Percentiles rank a stretch among this genome's conserved stretches.
Evolutionary conservation across 1,140 invertebrate genomes (phyloP).

Genomic region (Wasmannia auropunctata): DNA sequence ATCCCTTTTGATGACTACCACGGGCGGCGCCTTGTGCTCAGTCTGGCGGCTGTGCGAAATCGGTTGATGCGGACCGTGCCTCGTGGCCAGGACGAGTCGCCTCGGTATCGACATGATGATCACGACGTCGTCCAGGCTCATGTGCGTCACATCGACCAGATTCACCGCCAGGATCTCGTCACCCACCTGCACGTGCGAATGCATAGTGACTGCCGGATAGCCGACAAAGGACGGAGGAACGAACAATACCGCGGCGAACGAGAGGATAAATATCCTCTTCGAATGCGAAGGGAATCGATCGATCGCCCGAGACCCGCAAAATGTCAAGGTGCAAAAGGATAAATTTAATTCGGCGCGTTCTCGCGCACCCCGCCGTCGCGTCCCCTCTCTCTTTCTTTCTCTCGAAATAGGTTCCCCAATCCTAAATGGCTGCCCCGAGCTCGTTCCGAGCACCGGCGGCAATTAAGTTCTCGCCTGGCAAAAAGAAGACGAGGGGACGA

Average conservation of each 20-base stretch:
- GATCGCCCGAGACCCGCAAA: conserved; percentile 33
- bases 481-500: conserved; percentile 11
- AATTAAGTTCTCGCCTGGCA: conserved; percentile 36
- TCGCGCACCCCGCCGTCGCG: not conserved
- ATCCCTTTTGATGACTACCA: conserved; percentile 97
- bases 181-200: conserved; percentile 89
- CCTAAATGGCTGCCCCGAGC: conserved; percentile 12
- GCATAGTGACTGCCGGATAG: conserved; percentile 1
- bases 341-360: conserved; percentile 42
- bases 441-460: not conserved
- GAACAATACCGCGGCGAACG: not conserved
- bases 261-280: not conserved
- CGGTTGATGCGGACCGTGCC: conserved; percentile 88
- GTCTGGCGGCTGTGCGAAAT: conserved; percentile 84
- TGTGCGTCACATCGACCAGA: conserved; percentile 97
- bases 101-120: conserved; percentile 99
- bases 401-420: conserved; percentile 28
- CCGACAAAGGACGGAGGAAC: not conserved
- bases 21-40: conserved; percentile 95
- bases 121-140: conserved; percentile 99
- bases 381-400: not conserved
- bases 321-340: conserved; percentile 60
- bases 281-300: conserved; percentile 29
- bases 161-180: conserved; percentile 99
- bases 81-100: conserved; percentile 96